Conservation (phyloP, 2,888 invertebrate species). For the Thymelicus lineola region DNA sequence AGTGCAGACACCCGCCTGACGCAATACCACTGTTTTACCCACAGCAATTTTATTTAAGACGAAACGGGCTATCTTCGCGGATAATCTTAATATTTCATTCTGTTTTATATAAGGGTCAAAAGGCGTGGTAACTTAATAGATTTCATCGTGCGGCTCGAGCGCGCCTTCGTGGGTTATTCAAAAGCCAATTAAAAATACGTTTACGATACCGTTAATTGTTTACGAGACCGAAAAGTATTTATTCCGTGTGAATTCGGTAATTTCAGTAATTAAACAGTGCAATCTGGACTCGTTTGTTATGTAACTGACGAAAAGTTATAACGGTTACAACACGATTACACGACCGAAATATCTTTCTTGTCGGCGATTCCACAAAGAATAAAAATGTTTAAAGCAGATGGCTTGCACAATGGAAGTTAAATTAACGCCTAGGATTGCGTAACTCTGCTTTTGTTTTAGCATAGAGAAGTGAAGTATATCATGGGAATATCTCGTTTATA, state of each 20-base stretch:
- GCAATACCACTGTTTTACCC: constrained; percentile 45
- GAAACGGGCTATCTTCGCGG: constrained; percentile 33
- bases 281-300: constrained; percentile 17
- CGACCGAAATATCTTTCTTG: constrained; percentile 16
- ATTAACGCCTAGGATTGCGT: constrained; percentile 42
- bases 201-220: constrained; percentile 33
- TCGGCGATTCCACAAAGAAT: constrained; percentile 25
- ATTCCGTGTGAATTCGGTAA: constrained; percentile 30
- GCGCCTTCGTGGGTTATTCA: constrained; percentile 4
- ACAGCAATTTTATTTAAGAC: constrained; percentile 36
- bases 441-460: constrained; percentile 46
- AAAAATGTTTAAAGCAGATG: constrained; percentile 41
- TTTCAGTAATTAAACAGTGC: constrained; percentile 22
- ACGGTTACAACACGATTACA: constrained; percentile 28
- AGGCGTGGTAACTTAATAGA: constrained; percentile 37
- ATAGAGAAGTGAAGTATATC: constrained; percentile 45
- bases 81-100: constrained; percentile 38
- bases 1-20: constrained; percentile 47
- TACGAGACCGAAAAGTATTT: constrained; percentile 28
- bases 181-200: constrained; percentile 26
- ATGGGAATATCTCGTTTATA: constrained; percentile 47
- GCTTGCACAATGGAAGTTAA: constrained; percentile 41
- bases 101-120: constrained; percentile 37
- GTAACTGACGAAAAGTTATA: constrained; percentile 28
- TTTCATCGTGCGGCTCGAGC: constrained; percentile 28